A percentile compares a stretch with the other conserved stretches of the same genome.
Evolutionary conservation across 2,797 vertebrate species (phyloP).

Genomic region (Meriones psammophilus): DNA sequence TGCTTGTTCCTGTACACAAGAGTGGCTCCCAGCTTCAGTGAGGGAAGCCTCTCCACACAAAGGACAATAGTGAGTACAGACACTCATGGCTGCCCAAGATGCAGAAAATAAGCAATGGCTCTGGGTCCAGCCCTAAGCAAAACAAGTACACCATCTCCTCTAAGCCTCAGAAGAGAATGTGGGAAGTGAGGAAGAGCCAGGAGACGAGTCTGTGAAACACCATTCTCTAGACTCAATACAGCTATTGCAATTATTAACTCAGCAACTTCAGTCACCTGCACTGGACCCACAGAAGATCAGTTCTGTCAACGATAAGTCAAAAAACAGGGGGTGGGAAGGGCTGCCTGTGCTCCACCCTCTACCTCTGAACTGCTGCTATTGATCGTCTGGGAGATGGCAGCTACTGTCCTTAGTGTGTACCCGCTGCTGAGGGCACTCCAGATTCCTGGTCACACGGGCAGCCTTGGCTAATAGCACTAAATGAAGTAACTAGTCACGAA

Average conservation of each 20-base stretch:
- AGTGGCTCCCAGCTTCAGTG: neutral
- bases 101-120: neutral
- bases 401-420: neutral
- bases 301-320: neutral
- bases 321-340: neutral
- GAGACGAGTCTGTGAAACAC: neutral
- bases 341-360: neutral
- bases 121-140: neutral
- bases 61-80: neutral
- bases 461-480: neutral
- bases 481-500: neutral
- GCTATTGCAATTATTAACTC: neutral
- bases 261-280: neutral
- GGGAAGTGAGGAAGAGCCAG: neutral
- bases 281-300: neutral
- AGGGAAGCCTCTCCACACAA: neutral
- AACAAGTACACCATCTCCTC: neutral
- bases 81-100: neutral
- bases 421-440: neutral
- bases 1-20: neutral
- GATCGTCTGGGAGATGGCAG: neutral
- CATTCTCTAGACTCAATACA: neutral
- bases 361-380: neutral
- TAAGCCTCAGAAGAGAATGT: neutral
- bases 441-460: neutral